These are phyloP conservation scores for Cephalotes varians DNA, from an alignment of 2,888 invertebrate genomes.

Conservation along the genomic window DNA sequence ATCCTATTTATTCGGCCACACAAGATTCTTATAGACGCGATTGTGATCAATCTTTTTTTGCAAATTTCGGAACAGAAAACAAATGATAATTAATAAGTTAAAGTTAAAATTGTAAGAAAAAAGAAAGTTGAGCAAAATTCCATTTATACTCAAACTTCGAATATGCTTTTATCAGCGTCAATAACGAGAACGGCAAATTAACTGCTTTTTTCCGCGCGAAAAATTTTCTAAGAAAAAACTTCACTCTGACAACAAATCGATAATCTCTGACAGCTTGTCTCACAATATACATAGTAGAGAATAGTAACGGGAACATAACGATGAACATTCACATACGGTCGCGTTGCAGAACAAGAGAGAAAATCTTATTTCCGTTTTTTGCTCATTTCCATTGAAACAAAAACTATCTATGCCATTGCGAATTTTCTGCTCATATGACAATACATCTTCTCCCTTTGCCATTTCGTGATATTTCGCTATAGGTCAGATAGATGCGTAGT, in stretches of 20 bases:
- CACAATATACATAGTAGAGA: background rate
- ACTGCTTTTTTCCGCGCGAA: constrained; percentile 15
- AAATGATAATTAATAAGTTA: constrained; percentile 12
- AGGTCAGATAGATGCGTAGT: background rate
- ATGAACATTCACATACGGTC: background rate
- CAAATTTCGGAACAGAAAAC: background rate
- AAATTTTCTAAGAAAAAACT: constrained; percentile 24
- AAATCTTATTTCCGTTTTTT: constrained; percentile 22
- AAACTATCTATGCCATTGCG: background rate
- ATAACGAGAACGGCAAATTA: constrained; percentile 6
- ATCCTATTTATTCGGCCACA: no score
- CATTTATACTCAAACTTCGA: constrained; percentile 1
- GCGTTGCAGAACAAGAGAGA: background rate
- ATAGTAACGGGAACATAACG: constrained; percentile 8
- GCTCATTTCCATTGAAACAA: constrained; percentile 30
- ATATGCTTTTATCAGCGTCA: constrained; percentile 9
- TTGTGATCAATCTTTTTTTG: background rate
- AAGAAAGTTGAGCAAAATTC: constrained; percentile 27
- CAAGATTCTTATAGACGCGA: background rate
- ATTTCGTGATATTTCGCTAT: constrained; percentile 12
- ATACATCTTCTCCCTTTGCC: background rate
- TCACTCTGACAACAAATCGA: constrained; percentile 11
- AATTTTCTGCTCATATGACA: constrained; percentile 1
- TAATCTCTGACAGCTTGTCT: constrained; percentile 25
- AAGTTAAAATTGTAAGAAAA: background rate